Evolutionary conservation across 2,797 vertebrate genomes (phyloP), one percentile per base, ranked within the genome.

Genomic region (Sarcoramphus papa): DNA sequence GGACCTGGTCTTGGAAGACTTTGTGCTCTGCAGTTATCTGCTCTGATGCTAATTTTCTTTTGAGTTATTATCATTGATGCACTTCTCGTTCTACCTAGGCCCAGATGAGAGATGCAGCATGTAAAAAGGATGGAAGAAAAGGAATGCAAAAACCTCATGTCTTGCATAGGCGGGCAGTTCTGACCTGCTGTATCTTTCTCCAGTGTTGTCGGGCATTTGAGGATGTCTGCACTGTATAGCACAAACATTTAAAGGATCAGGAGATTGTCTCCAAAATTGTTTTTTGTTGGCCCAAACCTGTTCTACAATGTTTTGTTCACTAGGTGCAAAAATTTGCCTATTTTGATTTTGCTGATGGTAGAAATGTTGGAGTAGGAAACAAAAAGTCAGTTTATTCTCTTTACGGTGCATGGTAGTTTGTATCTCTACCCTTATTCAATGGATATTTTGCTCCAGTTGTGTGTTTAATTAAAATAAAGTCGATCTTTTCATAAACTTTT

Each of bases 11-110:
- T 77, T 85, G 43, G 85, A 92, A 63, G 79, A 48, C 57, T 67
- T 85, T 56, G 68, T 94, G 60, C 43, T 95, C 57, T 11, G 5
- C 79, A 81, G 35, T 82, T 51, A 51, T 35, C 76, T 88, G 23
- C 73, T 90, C 64, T 79, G 74, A 48, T 88, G 65, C 69, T 90
- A 30, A 82, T 93, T 94, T 93, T 92, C 85, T 53, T 79, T 65
- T 87, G 67, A 74, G 67, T 86, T 94, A 27, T 30, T 75, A 21
- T 67, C 54, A n/a, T 3, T 33, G 57, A 57, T 68, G 70, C 0
- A 0, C 53, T 85, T 81, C 57, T 76, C 5, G 0, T 81, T 68
- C 35, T 84, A 6, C n/a, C 81, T 31, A 12, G n/a, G 27, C 48
- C 30, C 1, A 0, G 22, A 12, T 56, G 48, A 82, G 83, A 81